Evolutionary conservation across 2,113 vertebrate genomes (phyloP).

Genomic region (Martes martes): DNA sequence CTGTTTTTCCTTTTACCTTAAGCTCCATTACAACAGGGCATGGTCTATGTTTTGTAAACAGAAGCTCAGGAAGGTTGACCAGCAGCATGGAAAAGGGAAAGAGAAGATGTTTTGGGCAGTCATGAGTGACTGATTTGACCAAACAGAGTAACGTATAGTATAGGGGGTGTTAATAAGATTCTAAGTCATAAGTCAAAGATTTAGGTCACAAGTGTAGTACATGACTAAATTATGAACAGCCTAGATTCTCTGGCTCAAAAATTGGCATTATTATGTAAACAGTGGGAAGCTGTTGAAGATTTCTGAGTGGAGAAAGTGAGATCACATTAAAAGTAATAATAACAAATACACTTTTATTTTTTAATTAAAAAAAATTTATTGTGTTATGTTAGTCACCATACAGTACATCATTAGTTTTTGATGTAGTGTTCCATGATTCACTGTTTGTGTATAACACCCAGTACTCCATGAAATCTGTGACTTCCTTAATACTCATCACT

Average conservation of each 20-base stretch:
- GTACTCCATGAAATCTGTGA: too few species aligned
- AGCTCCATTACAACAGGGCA: neutral
- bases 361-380: too few species aligned
- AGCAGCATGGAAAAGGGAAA: neutral
- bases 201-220: neutral
- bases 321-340: neutral
- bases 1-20: neutral
- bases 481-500: too few species aligned
- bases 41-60: neutral
- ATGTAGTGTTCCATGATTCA: too few species aligned
- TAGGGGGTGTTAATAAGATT: neutral
- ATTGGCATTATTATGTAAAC: neutral
- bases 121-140: neutral
- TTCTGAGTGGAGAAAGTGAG: neutral
- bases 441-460: too few species aligned
- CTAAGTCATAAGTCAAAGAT: neutral
- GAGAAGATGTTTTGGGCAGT: neutral
- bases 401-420: too few species aligned
- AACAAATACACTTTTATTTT: neutral
- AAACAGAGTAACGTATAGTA: neutral
- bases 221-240: neutral
- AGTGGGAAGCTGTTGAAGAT: too few species aligned
- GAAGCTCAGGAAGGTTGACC: neutral
- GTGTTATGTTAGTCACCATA: too few species aligned
- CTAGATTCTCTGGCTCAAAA: neutral